Evolutionary conservation across 2,113 vertebrate genomes (phyloP).

Genomic region (Ginglymostoma cirratum): DNA sequence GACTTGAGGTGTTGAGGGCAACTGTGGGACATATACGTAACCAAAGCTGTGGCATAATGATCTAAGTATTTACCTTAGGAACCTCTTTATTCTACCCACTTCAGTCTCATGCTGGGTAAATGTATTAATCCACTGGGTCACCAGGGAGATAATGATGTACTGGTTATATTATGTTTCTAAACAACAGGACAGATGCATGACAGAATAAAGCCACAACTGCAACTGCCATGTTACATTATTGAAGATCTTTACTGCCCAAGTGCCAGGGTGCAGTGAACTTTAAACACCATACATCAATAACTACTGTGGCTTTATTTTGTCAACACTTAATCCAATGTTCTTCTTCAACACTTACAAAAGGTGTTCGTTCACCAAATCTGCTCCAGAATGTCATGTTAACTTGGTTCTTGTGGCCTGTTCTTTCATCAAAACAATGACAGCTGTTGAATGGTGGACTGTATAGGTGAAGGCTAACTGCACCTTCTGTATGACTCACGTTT

Average conservation of each 20-base stretch:
- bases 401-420: constrained; percentile 32
- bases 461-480: constrained; percentile 37
- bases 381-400: constrained; percentile 40
- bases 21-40: not conserved
- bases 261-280: not conserved
- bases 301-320: not conserved
- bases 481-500: constrained; percentile 38
- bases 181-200: not conserved
- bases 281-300: not conserved
- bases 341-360: constrained; percentile 37
- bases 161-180: not conserved
- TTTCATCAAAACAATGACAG: constrained; percentile 37
- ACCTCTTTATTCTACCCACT: not conserved
- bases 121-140: not conserved
- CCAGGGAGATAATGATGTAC: not conserved
- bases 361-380: constrained; percentile 37
- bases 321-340: not conserved
- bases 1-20: not conserved
- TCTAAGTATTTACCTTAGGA: not conserved
- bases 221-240: not conserved
- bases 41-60: not conserved
- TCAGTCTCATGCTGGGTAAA: not conserved
- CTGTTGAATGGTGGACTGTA: constrained; percentile 39
- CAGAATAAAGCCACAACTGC: not conserved
- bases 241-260: not conserved